Evolutionary conservation across 2,797 vertebrate genomes (phyloP), one percentile per base, ranked within the genome.

Genomic region (Spizella passerina): DNA sequence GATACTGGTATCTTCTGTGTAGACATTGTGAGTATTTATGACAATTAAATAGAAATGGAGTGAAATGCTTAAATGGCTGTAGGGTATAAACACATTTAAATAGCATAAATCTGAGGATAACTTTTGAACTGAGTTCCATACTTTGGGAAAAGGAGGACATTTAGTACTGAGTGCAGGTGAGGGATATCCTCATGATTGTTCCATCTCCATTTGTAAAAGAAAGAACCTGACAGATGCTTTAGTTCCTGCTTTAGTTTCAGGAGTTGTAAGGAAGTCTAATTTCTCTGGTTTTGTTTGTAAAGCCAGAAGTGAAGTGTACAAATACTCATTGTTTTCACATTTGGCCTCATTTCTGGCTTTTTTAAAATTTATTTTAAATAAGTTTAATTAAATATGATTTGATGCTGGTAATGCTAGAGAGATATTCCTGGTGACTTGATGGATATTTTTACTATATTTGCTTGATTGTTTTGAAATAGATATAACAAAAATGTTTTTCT

Each of bases 111-210:
- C n/a, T 72, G 73, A 91, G 39, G 24, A 32, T 92, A 53, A 16
- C 38, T 16, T 70, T 78, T 57, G 49, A 77, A 32, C 39, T 12
- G 23, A 63, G 22, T 77, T 91, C 46, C 1, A 1, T 55, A 20
- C 21, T 52, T 90, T 1, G 7, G 47, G 32, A 92, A 14, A 14
- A 29, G 10, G 26, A 84, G 32, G 27, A 72, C 56, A 55, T 82
- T 24, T 65, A 43, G 29, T 68, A 56, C 43, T 50, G 65, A 23
- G 55, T 82, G n/a, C 43, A 55, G n/a, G 12, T 61, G 65, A 6
- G 30, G 43, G 16, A 38, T 38, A 52, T 29, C 12, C 1, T 8
- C 20, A 21, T 57, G 0, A 0, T 68, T 2, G 0, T 78, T 86
- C 39, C 17, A 27, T 30, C 34, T 44, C 15, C 13, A 9, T 72